These are phyloP conservation scores for Drosophila leonis DNA, from an alignment of 2,888 invertebrate genomes.

Conservation along the genomic window DNA sequence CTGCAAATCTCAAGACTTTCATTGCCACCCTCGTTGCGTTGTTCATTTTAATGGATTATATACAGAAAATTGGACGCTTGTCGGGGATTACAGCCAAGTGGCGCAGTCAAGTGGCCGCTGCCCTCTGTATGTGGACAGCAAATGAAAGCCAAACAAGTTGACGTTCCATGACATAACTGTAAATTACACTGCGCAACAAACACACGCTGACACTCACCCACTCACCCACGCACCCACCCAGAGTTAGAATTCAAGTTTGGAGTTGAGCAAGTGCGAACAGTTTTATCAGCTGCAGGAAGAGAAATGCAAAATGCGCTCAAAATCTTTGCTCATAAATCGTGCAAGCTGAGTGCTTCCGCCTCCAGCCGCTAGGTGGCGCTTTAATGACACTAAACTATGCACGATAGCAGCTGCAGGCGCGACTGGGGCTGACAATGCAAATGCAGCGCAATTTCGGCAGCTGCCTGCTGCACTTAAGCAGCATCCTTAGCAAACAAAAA, in stretches of 20 bases:
- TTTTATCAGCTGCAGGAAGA: conserved; percentile 54
- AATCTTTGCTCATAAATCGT: conserved; percentile 63
- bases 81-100: conserved; percentile 56
- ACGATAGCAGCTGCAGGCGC: conserved; percentile 50
- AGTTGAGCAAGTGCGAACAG: conserved; percentile 48
- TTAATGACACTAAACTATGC: conserved; percentile 62
- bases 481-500: conserved; percentile 31
- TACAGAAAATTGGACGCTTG: conserved; percentile 59
- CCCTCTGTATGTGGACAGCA: conserved; percentile 56
- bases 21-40: conserved; percentile 20
- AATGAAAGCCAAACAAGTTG: conserved; percentile 80
- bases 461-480: conserved; percentile 36
- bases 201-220: neutral
- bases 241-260: conserved; percentile 11
- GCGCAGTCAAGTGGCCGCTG: conserved; percentile 49
- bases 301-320: conserved; percentile 14
- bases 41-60: conserved; percentile 59
- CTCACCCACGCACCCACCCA: neutral
- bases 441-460: conserved; percentile 56
- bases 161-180: conserved; percentile 59
- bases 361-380: conserved; percentile 45
- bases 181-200: conserved; percentile 31
- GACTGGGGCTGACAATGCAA: conserved; percentile 52
- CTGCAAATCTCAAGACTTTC: conserved; percentile 5
- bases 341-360: conserved; percentile 68